Conservation (phyloP, 2,113 vertebrate species). For the Tautogolabrus adspersus region DNA sequence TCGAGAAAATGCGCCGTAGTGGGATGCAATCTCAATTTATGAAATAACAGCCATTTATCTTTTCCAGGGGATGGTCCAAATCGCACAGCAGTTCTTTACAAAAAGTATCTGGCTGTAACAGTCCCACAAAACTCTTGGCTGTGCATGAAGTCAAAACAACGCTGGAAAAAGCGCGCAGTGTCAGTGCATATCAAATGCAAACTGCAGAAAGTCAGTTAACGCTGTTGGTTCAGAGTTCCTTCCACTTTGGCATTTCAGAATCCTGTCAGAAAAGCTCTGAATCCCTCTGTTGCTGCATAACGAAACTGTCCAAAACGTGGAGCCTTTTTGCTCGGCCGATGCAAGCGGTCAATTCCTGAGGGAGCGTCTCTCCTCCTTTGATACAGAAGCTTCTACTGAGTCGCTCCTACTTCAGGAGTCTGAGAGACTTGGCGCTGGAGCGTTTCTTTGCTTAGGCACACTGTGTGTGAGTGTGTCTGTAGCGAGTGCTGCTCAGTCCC, state of each 20-base stretch:
- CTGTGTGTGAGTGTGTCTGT: constrained; percentile 85
- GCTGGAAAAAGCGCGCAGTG: constrained; percentile 20
- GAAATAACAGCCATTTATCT: constrained; percentile 56
- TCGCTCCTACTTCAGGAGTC: constrained; percentile 77
- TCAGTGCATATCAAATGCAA: constrained; percentile 60
- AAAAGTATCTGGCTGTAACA: constrained; percentile 47
- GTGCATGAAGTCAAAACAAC: constrained; percentile 10
- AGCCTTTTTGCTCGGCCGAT: constrained; percentile 54
- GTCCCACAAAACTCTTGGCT: constrained; percentile 50
- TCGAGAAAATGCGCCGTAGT: constrained; percentile 21
- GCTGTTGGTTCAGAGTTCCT: constrained; percentile 48
- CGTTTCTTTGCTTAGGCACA: constrained; percentile 80
- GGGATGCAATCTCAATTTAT: constrained; percentile 43
- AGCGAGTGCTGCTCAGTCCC: constrained; percentile 83
- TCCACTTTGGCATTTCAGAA: constrained; percentile 52
- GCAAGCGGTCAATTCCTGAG: constrained; percentile 70
- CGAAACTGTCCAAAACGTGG: constrained; percentile 64
- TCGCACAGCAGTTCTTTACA: constrained; percentile 22
- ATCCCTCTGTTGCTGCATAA: constrained; percentile 65
- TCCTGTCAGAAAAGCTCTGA: constrained; percentile 66
- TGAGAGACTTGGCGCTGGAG: constrained; percentile 75
- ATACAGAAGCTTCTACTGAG: constrained; percentile 76
- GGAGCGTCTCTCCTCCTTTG: constrained; percentile 68
- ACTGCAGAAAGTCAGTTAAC: constrained; percentile 42
- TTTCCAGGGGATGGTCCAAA: constrained; percentile 61